phyloP scores from a whole-genome alignment of 2,113 vertebrate species.

The Synchiropus splendidus region DNA sequence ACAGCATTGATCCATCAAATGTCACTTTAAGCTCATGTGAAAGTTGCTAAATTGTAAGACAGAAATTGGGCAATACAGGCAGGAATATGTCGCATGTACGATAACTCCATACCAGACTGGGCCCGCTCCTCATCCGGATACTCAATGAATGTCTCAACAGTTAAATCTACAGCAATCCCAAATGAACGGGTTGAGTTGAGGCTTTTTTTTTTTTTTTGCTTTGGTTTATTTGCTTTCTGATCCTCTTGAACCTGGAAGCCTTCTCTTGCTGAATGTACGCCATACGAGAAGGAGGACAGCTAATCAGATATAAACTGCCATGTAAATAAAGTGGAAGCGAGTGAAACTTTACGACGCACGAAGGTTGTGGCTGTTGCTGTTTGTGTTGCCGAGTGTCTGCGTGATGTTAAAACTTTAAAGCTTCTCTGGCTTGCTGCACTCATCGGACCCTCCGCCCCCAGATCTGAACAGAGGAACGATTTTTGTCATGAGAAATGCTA shows the following conservation, averaged over 20 bases:
- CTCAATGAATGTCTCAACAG: slow-evolving; percentile 41
- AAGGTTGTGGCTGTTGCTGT: slow-evolving; percentile 32
- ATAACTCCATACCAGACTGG: neutral
- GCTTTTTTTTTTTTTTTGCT: slow-evolving; percentile 24
- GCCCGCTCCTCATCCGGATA: slow-evolving; percentile 1
- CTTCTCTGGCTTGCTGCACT: slow-evolving; percentile 41
- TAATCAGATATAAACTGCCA: slow-evolving; percentile 70
- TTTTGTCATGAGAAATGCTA: slow-evolving; percentile 3
- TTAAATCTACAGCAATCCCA: slow-evolving; percentile 16
- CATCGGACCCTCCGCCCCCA: slow-evolving; percentile 12
- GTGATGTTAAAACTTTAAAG: slow-evolving; percentile 34
- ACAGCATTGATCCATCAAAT: slow-evolving; percentile 16
- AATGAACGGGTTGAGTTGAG: slow-evolving; percentile 16
- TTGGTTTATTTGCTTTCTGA: slow-evolving; percentile 30
- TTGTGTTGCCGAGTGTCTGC: slow-evolving; percentile 54
- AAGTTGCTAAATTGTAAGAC: slow-evolving; percentile 14
- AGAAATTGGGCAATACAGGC: slow-evolving; percentile 11
- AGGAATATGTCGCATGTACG: slow-evolving; percentile 19
- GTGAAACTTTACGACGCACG: slow-evolving; percentile 53
- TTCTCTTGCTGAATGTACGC: slow-evolving; percentile 69
- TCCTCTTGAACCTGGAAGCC: slow-evolving; percentile 42
- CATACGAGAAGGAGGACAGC: slow-evolving; percentile 55
- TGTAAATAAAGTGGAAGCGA: slow-evolving; percentile 65
- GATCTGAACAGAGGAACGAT: slow-evolving; percentile 16
- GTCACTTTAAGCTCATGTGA: slow-evolving; percentile 36